A percentile compares a stretch with the other conserved stretches of the same genome.
Conservation (phyloP, 2,113 vertebrate genomes). For the Sciurus niger region DNA sequence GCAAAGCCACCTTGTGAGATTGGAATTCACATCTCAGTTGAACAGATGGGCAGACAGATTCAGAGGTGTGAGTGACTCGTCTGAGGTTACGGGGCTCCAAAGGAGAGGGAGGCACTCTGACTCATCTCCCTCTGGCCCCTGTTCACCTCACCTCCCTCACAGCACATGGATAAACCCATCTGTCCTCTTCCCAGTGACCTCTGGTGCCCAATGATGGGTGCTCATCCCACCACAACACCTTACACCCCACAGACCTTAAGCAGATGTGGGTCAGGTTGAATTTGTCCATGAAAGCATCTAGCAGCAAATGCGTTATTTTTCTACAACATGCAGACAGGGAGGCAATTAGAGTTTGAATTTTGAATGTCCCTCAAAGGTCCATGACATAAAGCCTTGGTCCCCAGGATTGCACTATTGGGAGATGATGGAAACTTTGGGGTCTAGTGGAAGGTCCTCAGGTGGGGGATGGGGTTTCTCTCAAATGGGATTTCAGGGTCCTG, state of each 20-base stretch:
- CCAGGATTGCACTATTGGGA: not conserved
- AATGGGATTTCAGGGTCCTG: not conserved
- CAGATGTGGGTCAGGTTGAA: not conserved
- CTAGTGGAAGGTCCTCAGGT: not conserved
- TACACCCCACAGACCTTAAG: not conserved
- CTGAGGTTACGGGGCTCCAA: not conserved
- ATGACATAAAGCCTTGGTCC: not conserved
- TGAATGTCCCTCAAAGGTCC: not conserved
- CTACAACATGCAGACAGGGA: not conserved
- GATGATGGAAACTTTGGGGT: not conserved
- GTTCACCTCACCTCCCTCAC: not conserved
- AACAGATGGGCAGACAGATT: not conserved
- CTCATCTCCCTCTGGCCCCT: too few species aligned
- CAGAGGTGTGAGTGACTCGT: not conserved
- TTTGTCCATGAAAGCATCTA: not conserved
- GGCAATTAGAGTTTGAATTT: not conserved
- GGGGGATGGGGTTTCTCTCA: too few species aligned
- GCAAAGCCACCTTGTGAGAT: not conserved
- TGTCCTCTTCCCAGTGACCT: not conserved
- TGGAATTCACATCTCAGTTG: not conserved
- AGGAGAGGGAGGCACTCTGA: not conserved
- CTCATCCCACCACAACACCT: not conserved
- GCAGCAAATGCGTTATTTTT: not conserved
- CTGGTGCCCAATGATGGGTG: rapidly evolving
- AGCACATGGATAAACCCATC: rapidly evolving